Evolutionary conservation across 2,888 invertebrate genomes (phyloP), one percentile per base, ranked within the genome.

Genomic region (Aplocera efformata): DNA sequence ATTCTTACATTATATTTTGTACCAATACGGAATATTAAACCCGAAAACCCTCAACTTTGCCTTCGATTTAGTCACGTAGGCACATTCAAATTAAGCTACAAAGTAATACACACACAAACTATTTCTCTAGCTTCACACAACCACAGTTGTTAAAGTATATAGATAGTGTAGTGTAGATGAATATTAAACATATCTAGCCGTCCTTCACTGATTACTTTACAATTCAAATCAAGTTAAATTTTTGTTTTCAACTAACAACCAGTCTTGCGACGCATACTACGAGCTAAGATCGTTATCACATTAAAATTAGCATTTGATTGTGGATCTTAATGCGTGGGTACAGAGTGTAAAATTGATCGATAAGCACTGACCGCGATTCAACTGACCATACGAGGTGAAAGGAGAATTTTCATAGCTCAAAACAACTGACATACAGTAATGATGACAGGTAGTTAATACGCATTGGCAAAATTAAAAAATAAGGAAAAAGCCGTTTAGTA

Each of bases 301-400:
- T 21, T 7, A 24, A 29, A 29, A 30, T 32, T 30, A 17, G 6
- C 30, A 37, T 10, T 21, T 25, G 33, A 46, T 34, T 41, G 5
- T 40, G 23, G 37, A 10, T 10, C 33, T 48, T 43, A 48, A 6
- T 1, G 1, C 13, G 28, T 25, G 20, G 11, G 7, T 10, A 33
- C 25, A 53, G 32, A 48, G 48, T 32, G 22, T 20, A 47, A 35
- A 36, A 37, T 44, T 9, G 22, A 24, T 36, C 41, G 17, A 32
- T 20, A 47, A 24, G 32, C 30, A 39, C 41, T 60, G 61, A 59
- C 62, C 62, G 65, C 48, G 47, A 60, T 67, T 58, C 52, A 60
- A 59, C 60, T 47, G 48, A 29, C 46, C 50, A 45, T 54, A 37
- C 29, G 40, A 39, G 43, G 71, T 69, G 71, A 70, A 71, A 72